These are phyloP conservation scores for Helostoma temminkii DNA, from an alignment of 2,797 vertebrate genomes.

Conservation along the genomic window DNA sequence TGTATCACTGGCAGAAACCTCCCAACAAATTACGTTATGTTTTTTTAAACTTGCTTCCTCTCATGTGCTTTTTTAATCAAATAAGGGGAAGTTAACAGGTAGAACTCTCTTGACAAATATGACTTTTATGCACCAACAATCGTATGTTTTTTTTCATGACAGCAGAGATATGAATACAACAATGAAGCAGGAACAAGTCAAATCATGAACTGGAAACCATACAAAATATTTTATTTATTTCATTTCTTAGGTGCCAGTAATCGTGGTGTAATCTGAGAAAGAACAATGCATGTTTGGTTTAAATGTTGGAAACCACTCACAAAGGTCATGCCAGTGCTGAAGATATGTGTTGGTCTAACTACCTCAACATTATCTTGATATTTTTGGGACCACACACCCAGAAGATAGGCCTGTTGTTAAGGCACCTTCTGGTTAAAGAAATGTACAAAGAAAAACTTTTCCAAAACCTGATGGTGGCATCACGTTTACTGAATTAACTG, in stretches of 20 bases:
- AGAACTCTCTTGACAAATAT: slow-evolving; percentile 10
- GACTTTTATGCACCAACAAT: background rate
- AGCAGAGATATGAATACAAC: slow-evolving; percentile 40
- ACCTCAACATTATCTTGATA: background rate
- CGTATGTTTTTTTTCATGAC: slow-evolving; percentile 10
- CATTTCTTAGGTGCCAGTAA: background rate
- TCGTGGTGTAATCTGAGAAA: background rate
- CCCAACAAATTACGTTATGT: background rate
- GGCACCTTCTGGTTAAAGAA: too few relatives aligned
- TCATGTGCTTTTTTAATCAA: background rate
- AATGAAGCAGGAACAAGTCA: slow-evolving; percentile 34
- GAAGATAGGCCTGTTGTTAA: background rate
- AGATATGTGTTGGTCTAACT: background rate
- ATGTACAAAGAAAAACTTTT: too few relatives aligned
- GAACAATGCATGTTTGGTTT: background rate
- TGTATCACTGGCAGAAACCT: background rate
- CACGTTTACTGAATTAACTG: too few relatives aligned
- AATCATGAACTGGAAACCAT: background rate
- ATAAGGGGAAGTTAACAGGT: background rate
- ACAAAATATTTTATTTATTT: slow-evolving; percentile 1
- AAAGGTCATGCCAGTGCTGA: background rate
- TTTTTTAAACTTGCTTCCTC: background rate
- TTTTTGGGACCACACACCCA: background rate
- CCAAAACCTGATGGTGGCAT: too few relatives aligned
- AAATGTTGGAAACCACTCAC: background rate